Evolutionary conservation across 2,113 vertebrate species (phyloP).

Genomic region (Carlito syrichta): DNA sequence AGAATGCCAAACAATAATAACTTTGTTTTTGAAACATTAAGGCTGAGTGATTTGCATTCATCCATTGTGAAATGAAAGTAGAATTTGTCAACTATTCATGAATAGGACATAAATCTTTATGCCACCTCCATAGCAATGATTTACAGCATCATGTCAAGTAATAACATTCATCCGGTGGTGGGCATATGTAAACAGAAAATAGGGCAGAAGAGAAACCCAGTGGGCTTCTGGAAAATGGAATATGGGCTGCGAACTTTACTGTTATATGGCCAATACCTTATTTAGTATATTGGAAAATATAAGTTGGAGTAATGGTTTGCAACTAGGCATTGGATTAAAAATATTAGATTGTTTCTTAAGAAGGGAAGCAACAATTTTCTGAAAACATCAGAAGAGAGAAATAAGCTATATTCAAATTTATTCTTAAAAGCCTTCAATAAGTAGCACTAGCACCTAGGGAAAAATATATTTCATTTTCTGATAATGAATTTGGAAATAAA

Average conservation of each 20-base stretch:
- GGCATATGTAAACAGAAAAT: slow-evolving; percentile 67
- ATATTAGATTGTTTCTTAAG: slow-evolving; percentile 31
- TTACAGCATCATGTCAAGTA: slow-evolving; percentile 50
- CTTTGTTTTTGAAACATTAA: slow-evolving; percentile 74
- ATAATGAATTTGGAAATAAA: slow-evolving; percentile 66
- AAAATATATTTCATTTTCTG: slow-evolving; percentile 51
- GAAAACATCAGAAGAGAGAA: slow-evolving; percentile 38
- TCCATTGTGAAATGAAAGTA: slow-evolving; percentile 70
- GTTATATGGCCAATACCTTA: neutral
- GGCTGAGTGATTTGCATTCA: slow-evolving; percentile 68
- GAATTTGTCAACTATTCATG: slow-evolving; percentile 74
- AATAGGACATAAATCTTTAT: slow-evolving; percentile 74
- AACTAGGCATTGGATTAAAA: slow-evolving; percentile 37
- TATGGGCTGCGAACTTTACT: slow-evolving; percentile 26
- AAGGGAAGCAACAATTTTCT: slow-evolving; percentile 31
- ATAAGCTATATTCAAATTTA: slow-evolving; percentile 55
- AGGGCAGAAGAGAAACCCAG: slow-evolving; percentile 30
- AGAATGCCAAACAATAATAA: slow-evolving; percentile 48
- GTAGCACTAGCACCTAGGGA: slow-evolving; percentile 46
- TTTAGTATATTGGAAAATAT: slow-evolving; percentile 20
- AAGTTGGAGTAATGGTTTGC: slow-evolving; percentile 40
- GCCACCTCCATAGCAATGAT: slow-evolving; percentile 67
- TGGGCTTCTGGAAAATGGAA: slow-evolving; percentile 52
- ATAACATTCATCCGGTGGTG: slow-evolving; percentile 58
- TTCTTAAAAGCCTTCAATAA: slow-evolving; percentile 58